Base-by-base conservation (phyloP, 2,113 vertebrate genomes). In the Mobula hypostoma region DNA sequence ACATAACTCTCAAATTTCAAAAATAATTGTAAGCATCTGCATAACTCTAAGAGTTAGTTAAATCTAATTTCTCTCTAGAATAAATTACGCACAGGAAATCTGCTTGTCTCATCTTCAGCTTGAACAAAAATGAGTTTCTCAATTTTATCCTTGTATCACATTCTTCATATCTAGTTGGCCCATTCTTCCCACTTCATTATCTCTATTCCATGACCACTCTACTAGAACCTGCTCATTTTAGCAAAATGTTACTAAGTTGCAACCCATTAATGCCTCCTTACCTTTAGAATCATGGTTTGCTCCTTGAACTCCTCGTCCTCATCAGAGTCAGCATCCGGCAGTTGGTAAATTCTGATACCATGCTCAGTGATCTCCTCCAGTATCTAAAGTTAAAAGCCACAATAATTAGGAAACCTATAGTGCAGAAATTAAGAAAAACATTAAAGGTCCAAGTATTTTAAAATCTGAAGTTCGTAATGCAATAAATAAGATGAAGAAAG, bases 221-320 rank as follows among this genome's bases (percentile, higher is more conserved):
- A 29, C 36, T 56, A 15, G 70, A 91, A 56, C 24, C 68, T 6
- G 6, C 15, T 32, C 21, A 61, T 40, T 94, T 40, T 7, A 24
- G 32, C 15, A 74, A 94, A 5, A 48, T 56, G 19, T 21, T 56
- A 19, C 2, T 76, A 7, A 27, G 7, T 76, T 2, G 3, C 17
- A 17, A n/a, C 36, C 14, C 36, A 72, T 32, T 48, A 68, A 14
- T 24, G 14, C 76, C 96, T 95, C 76, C 96, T 95, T 95, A 97
- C 98, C 97, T 99, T 99, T 90, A 98, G 95, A 94, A 98, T 97
- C 94, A 98, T 97, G 8, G 98, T 98, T 97, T 99, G 98, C 94
- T 99, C 98, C 95, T 99, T 99, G 95, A 99, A 99, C 95, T 99
- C 98, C 95, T 99, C 98, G n/a, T 99, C 98, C 95, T 98, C 98